Evolutionary conservation across 37 sponge, comb jelly and placozoan genomes (phyloP).

Genomic region (Chondrosia reniformis): DNA sequence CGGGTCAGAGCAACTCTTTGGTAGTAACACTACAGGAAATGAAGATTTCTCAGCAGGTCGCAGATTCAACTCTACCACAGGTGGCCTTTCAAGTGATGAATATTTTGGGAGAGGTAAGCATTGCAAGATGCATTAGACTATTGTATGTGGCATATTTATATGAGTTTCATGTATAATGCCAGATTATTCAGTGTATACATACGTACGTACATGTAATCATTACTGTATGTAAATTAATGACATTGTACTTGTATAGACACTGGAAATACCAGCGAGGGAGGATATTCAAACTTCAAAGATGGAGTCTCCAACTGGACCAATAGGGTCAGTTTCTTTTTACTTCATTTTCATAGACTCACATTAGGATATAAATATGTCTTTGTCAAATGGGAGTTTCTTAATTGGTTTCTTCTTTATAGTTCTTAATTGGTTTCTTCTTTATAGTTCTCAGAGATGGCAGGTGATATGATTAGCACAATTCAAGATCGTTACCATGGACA

Average conservation of each 20-base stretch:
- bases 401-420: neutral
- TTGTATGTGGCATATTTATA: neutral
- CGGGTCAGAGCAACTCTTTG: constrained; percentile 6
- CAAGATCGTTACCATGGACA: constrained; percentile 16
- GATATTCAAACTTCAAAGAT: constrained; percentile 28
- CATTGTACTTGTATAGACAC: no score
- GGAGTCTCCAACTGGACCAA: constrained; percentile 31
- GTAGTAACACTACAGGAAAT: neutral
- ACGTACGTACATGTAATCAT: neutral
- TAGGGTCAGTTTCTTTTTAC: constrained; percentile 25
- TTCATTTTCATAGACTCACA: no score
- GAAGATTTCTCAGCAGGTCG: constrained; percentile 3
- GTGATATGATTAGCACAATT: constrained; percentile 19
- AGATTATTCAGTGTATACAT: neutral
- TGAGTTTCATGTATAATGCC: neutral
- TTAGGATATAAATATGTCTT: no score
- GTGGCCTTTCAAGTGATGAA: constrained; percentile 90
- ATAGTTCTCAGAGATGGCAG: neutral
- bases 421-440: neutral
- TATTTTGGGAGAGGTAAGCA: constrained; percentile 73
- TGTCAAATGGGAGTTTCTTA: no score
- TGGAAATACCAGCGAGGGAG: neutral
- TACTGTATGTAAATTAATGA: no score
- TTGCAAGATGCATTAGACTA: neutral
- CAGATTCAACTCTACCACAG: constrained; percentile 60